Evolutionary conservation across 2,113 vertebrate species (phyloP), one percentile per base, ranked within the genome.

Genomic region (Rattus norvegicus): DNA sequence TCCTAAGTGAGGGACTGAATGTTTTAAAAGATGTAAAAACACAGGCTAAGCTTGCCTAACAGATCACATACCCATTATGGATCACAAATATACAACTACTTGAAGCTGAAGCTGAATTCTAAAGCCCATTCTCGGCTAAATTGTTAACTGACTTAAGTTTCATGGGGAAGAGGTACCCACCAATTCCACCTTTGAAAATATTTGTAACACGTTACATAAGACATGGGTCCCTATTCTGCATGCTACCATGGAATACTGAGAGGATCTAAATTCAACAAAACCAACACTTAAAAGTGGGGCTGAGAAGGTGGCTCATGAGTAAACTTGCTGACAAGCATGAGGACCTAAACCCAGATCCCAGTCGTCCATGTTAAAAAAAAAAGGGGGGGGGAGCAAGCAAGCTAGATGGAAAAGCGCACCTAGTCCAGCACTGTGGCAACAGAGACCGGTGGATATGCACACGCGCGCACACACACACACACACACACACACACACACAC

Each of bases 101-200:
- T 70, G 69, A 93, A 96, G n/a, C 9, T 19, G 49, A 11, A 88
- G 86, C 47, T 88, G n/a, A 96, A 93, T 24, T 87, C 79, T 81
- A 83, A 88, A 94, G 72, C 7, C 65, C 30, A 20, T 33, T 13
- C n/a, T 93, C 84, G 92, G 56, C 76, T 70, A 52, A 92, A 76
- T 3, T 80, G 39, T 5, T 94, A 36, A 65, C 39, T 10, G 33
- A 91, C 30, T 56, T 56, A 90, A 88, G 22, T 26, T 96, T 87
- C 76, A 93, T 80, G 63, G 14, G 70, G 56, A 65, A 91, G 73
- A 72, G 33, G 1, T 65, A 69, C 22, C 65, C 67, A 54, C 43
- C 93, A 69, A 81, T 33, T 88, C 83, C 19, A 39, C n/a, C 47
- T 69, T 12, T 30, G 79, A 47, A 92, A 91, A 84, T 43, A 54